These are phyloP conservation scores for Hirtodrosophila confusa DNA, from an alignment of 2,888 invertebrate species.

Conservation along the genomic window DNA sequence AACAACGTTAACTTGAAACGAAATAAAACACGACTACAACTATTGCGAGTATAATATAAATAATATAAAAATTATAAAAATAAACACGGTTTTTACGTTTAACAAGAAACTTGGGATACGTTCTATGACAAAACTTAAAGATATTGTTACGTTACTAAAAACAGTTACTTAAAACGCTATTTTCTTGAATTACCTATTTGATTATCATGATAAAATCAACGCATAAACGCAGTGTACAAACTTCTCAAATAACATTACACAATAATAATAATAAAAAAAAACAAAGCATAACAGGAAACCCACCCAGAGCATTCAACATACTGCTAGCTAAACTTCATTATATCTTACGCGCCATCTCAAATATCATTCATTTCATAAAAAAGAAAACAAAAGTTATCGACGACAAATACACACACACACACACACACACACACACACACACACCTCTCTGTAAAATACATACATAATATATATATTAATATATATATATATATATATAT, in stretches of 20 bases:
- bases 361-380: conserved; percentile 37
- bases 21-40: no score
- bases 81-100: no score
- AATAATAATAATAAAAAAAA: neutral
- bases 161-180: no score
- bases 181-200: no score
- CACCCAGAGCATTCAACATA: conserved; percentile 24
- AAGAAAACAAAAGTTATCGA: conserved; percentile 11
- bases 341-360: conserved; percentile 22
- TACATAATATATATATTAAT: conserved; percentile 37
- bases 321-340: conserved; percentile 20
- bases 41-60: no score
- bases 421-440: conserved; percentile 27
- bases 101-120: no score
- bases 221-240: conserved; percentile 13
- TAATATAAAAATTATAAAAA: no score
- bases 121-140: no score
- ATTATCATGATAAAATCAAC: conserved; percentile 6
- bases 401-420: no score
- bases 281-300: neutral
- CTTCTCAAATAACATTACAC: neutral
- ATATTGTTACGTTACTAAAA: no score
- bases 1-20: no score
- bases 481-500: conserved; percentile 34
- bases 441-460: conserved; percentile 36